Evolutionary conservation across 2,113 vertebrate species (phyloP), one percentile per base, ranked within the genome.

Genomic region (Recurvirostra avosetta): DNA sequence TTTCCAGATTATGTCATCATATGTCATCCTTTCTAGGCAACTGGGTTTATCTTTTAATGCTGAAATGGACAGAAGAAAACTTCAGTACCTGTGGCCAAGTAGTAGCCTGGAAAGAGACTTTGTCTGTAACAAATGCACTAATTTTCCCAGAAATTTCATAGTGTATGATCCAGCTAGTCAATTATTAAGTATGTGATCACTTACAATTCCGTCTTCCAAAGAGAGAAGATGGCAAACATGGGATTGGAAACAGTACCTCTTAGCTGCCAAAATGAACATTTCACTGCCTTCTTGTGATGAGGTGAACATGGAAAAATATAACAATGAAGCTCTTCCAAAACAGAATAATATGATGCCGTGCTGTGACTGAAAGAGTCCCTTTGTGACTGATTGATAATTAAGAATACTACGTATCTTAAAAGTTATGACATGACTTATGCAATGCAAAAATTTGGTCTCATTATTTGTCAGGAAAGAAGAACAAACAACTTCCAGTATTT

Each of bases 21-120:
- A 38, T 38, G 38, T 38, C 38, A 38, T n/a, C 21, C 56, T 74
- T 65, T 3, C 4, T 34, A 30, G 1, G 4, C 11, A 62, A 14
- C 5, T 29, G 32, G 3, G 2, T 78, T 82, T 75, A 30, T 45
- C 11, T 83, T 63, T 49, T 49, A 41, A 5, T 50, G 34, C 5
- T 74, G 61, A 86, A 88, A 71, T 32, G 5, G 18, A 30, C 13
- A 63, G 67, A 68, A 96, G 4, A 0, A 67, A 63, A 76, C 55
- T 27, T 45, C 40, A 45, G 9, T n/a, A 9, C 11, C 14, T 27
- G 5, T 17, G 3, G 5, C 5, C 12, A 41, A 59, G 5, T 0
- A 1, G 25, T 32, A 23, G 5, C 25, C 62, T 11, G 9, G 21
- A 43, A 76, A 68, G 30, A 30, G 0, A 18, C 3, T 40, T 40